Conservation (phyloP, 2,888 invertebrate species). For the Microctonus aethiopoides region DNA sequence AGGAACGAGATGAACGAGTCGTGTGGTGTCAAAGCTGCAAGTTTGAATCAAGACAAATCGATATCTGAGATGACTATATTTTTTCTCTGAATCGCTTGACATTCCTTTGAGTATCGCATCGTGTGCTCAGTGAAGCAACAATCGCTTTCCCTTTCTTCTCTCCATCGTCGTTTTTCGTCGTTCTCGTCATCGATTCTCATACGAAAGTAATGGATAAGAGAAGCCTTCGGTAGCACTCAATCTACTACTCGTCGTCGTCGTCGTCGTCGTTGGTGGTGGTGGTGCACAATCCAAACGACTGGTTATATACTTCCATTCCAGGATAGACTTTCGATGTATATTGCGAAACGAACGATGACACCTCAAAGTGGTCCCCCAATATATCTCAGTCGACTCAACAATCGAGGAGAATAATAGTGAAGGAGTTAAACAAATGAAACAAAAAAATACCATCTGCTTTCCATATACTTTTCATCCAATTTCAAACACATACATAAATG, state of each 20-base stretch:
- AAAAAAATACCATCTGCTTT: background rate
- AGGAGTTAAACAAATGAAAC: background rate
- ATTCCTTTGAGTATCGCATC: constrained; percentile 34
- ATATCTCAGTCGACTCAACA: constrained; percentile 5
- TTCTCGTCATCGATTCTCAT: constrained; percentile 20
- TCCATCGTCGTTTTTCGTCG: constrained; percentile 24
- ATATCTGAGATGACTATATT: constrained; percentile 10
- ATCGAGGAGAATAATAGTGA: background rate
- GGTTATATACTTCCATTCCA: constrained; percentile 11
- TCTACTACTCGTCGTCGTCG: constrained; percentile 13
- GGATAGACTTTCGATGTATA: background rate
- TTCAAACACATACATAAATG: background rate
- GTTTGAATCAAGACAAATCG: constrained; percentile 30
- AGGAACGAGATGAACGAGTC: constrained; percentile 5
- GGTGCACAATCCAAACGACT: constrained; percentile 18
- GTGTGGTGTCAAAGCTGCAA: constrained; percentile 28
- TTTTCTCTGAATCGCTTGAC: constrained; percentile 7
- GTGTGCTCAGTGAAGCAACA: constrained; percentile 30
- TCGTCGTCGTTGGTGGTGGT: constrained; percentile 4
- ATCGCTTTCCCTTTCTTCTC: constrained; percentile 11
- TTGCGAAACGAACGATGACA: background rate
- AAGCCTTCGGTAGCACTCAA: constrained; percentile 13
- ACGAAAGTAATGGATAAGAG: constrained; percentile 30
- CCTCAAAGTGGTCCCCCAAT: constrained; percentile 13
- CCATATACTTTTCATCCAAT: background rate